phyloP scores from a whole-genome alignment of 2,797 vertebrate genomes.

The Columba guinea region DNA sequence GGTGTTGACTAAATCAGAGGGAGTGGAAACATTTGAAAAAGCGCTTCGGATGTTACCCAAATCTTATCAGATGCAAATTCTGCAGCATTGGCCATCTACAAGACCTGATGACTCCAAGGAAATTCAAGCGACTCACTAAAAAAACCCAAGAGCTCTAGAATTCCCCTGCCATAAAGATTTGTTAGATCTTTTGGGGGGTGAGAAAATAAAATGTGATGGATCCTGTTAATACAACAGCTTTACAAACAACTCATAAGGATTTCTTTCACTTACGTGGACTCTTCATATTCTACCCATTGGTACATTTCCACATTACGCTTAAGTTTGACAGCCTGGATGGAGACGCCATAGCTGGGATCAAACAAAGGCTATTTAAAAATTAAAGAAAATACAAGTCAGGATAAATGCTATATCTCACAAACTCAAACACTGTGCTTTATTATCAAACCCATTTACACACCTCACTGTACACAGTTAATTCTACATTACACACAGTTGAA shows the following conservation, averaged over 20 bases:
- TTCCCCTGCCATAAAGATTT: neutral
- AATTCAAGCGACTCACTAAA: neutral
- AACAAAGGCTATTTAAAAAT: slow-evolving; percentile 83
- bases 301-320: slow-evolving; percentile 96
- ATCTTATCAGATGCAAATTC: neutral
- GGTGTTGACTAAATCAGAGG: neutral
- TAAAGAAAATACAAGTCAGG: neutral
- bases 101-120: neutral
- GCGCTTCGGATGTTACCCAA: neutral
- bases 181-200: neutral
- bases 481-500: neutral
- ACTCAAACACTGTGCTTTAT: neutral
- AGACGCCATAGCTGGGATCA: slow-evolving; percentile 93
- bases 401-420: neutral
- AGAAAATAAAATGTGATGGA: neutral
- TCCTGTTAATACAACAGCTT: neutral
- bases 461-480: neutral
- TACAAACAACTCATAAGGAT: neutral
- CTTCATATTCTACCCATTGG: slow-evolving; percentile 93
- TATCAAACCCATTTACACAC: neutral
- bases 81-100: neutral
- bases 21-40: neutral
- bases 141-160: neutral
- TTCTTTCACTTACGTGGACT: slow-evolving; percentile 84
- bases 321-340: slow-evolving; percentile 90